Percentiles rank a stretch among this genome's conserved stretches.
These are phyloP conservation scores for Eupithecia dodoneata DNA, from an alignment of 2,888 invertebrate species.

Conservation along the genomic window DNA sequence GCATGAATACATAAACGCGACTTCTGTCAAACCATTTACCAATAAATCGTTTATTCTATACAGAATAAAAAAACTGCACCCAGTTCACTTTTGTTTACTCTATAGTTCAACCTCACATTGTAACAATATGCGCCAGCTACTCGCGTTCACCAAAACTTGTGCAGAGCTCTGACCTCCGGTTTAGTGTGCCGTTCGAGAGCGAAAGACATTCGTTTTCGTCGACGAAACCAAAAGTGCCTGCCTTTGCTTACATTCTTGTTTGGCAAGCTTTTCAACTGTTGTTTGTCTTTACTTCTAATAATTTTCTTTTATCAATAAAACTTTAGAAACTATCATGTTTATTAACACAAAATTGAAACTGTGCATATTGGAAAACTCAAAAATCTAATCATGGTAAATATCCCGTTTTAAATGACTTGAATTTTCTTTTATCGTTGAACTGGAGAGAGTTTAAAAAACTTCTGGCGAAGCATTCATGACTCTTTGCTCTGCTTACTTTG, in stretches of 20 bases:
- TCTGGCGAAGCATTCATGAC: not conserved
- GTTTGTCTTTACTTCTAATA: conserved; percentile 12
- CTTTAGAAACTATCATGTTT: too few species aligned
- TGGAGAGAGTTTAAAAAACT: not conserved
- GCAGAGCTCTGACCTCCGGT: conserved; percentile 24
- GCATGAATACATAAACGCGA: too few species aligned
- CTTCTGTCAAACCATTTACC: too few species aligned
- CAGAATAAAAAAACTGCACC: too few species aligned
- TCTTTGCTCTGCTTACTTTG: not conserved
- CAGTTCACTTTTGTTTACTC: too few species aligned
- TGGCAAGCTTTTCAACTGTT: conserved; percentile 2
- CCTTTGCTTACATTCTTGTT: conserved; percentile 7
- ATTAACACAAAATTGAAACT: too few species aligned
- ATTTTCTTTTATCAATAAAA: not conserved
- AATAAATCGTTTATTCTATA: too few species aligned
- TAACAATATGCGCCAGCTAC: not conserved
- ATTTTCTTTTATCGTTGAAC: not conserved
- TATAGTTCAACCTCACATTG: not conserved
- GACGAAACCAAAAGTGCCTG: conserved; percentile 39
- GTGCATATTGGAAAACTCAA: too few species aligned
- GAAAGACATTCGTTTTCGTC: conserved; percentile 41
- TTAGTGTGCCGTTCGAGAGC: conserved; percentile 37
- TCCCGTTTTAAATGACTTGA: too few species aligned
- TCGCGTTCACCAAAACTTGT: conserved; percentile 17
- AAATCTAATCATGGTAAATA: too few species aligned